Percentiles rank a stretch among this genome's conserved stretches.
Conservation (phyloP, 37 sponge, comb jelly and placozoan genomes). For the Ephydatia muelleri region DNA sequence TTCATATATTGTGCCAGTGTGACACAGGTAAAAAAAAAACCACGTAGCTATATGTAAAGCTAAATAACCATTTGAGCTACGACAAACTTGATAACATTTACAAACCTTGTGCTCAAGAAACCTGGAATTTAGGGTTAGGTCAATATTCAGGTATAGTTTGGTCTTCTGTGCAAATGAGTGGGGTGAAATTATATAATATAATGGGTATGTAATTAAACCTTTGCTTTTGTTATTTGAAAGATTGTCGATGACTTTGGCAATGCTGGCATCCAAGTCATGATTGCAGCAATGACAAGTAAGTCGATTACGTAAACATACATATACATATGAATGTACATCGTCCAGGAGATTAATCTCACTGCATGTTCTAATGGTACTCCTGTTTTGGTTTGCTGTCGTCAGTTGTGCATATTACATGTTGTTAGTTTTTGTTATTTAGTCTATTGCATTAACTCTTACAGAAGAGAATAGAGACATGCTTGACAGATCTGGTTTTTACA, state of each 20-base stretch:
- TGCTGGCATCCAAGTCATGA: conserved; percentile 50
- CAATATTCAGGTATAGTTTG: not conserved
- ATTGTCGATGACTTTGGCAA: conserved; percentile 54
- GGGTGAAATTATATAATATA: not conserved
- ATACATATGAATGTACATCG: too few relatives aligned
- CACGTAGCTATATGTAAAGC: too few relatives aligned
- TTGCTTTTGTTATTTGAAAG: conserved; percentile 4
- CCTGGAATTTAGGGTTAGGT: too few relatives aligned
- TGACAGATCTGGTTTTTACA: conserved; percentile 61
- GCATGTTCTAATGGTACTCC: not conserved
- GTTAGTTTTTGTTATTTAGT: not conserved
- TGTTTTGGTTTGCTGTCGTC: not conserved
- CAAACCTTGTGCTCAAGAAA: too few relatives aligned
- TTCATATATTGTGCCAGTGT: too few relatives aligned
- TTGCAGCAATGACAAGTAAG: conserved; percentile 65
- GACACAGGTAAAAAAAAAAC: too few relatives aligned
- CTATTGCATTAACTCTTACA: conserved; percentile 6
- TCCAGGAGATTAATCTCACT: not conserved
- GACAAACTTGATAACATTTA: too few relatives aligned
- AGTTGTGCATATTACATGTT: not conserved
- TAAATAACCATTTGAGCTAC: too few relatives aligned
- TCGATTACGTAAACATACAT: not conserved
- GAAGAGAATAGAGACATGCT: conserved; percentile 70
- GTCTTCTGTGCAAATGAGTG: too few relatives aligned
- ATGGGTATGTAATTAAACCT: too few relatives aligned